Conservation (phyloP, 2,888 invertebrate genomes). For the Norana najaformis region DNA sequence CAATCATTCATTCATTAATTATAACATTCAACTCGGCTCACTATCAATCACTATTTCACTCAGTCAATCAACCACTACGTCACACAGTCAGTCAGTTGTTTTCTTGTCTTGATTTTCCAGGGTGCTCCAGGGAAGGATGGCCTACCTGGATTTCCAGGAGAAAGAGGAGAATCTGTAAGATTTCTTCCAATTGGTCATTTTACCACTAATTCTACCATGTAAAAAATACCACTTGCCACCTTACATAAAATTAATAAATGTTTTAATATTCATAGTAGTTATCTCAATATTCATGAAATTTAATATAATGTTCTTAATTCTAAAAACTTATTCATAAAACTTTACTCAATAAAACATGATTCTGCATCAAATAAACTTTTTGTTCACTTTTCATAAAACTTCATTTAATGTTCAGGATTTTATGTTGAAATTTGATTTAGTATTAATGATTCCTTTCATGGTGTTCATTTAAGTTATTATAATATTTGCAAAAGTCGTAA, state of each 20-base stretch:
- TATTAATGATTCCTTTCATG: background rate
- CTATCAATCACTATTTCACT: background rate
- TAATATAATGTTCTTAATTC: background rate
- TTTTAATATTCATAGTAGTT: background rate
- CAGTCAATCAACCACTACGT: background rate
- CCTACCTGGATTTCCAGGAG: constrained; percentile 40
- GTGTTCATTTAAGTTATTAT: background rate
- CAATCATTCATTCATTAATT: background rate
- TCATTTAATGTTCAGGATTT: background rate
- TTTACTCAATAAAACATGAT: background rate
- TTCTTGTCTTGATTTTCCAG: constrained; percentile 20
- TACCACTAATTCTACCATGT: background rate
- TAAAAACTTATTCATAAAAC: background rate
- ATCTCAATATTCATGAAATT: background rate
- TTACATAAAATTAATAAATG: too few species aligned
- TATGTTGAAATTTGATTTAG: background rate
- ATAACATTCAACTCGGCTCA: too few species aligned
- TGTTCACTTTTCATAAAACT: background rate
- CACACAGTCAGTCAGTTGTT: background rate
- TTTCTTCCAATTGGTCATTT: too few species aligned
- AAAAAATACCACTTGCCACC: background rate
- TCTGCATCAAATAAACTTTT: too few species aligned
- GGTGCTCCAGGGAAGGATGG: constrained; percentile 42
- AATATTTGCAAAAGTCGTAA: background rate
- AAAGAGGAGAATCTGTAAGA: constrained; percentile 40